Base-by-base conservation (phyloP, 2,797 vertebrate species). In the Mus minutoides region DNA sequence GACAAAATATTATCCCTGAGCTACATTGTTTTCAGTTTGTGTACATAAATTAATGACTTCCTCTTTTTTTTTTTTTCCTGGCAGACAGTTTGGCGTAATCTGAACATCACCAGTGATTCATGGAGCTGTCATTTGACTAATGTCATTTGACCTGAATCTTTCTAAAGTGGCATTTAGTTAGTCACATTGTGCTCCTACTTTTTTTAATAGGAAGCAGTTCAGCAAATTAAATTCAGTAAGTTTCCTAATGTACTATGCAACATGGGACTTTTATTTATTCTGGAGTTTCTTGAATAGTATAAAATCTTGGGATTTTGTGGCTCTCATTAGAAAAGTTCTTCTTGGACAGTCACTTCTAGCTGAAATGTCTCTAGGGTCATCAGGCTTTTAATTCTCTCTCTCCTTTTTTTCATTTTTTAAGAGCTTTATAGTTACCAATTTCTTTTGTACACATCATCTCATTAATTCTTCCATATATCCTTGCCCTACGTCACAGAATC, bases 61-160 rank as follows among this genome's bases (percentile, higher is more conserved):
- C n/a, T 54, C 26, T 64, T 60, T 88, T 73, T n/a, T 88, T 73
- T n/a, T 91, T 94, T 90, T 56, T 84, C 34, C 62, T 94, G 58
- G 71, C 52, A 64, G 56, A 84, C 37, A 92, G 83, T 56, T 94
- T 89, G 52, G 31, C 89, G 43, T 16, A 92, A 76, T 16, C 56
- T 91, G 31, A 95, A 93, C 22, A 93, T 75, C 34, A 91, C 29
- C 60, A 69, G 87, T 91, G 83, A 92, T 87, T 93, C 96, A 90
- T 69, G 11, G 40, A 92, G 14, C 71, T 75, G 40, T 96, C 80
- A 62, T 89, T 92, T 95, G 78, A 96, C 90, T 58, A 96, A 31
- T 92, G 49, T n/a, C 37, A 88, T 34, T 88, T 84, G 46, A 93
- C 34, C 12, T 80, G 52, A 93, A 92, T 21, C 49, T 67, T 84